Percentiles rank a stretch among this genome's conserved stretches.
Conservation (phyloP, 2,113 vertebrate genomes). For the Origma solitaria region DNA sequence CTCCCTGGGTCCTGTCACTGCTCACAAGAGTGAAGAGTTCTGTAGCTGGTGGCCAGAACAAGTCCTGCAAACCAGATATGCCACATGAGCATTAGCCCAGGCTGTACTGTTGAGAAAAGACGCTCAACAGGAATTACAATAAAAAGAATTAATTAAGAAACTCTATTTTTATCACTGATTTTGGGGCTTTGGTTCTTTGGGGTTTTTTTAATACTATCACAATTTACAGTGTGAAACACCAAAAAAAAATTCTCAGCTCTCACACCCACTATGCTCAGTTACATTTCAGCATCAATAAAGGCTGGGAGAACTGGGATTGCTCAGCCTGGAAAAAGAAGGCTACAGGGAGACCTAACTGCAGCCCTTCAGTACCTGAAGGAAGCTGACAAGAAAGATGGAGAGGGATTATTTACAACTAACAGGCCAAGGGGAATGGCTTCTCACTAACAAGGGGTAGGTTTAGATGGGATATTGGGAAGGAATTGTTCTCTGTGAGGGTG, state of each 20-base stretch:
- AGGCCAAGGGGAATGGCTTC: not conserved
- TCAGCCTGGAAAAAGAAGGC: not conserved
- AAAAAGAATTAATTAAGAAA: not conserved
- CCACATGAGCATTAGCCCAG: not conserved
- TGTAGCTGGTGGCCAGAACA: not conserved
- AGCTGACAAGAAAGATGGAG: not conserved
- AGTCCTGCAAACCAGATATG: not conserved
- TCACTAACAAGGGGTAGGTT: not conserved
- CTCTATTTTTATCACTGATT: not conserved
- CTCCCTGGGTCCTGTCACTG: not conserved
- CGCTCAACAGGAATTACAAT: not conserved
- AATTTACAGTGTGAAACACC: not conserved
- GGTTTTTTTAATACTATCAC: not conserved
- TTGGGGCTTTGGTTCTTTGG: not conserved
- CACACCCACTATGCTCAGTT: not conserved
- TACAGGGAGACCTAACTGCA: not conserved
- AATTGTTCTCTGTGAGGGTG: fast-evolving
- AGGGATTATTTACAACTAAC: not conserved
- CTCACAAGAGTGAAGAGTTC: not conserved
- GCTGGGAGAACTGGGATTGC: not conserved
- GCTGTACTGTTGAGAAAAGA: not conserved
- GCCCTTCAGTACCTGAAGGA: not conserved
- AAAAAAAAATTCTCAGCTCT: fast-evolving
- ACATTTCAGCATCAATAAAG: not conserved
- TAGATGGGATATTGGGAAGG: too few species aligned